Base-by-base conservation (phyloP, 2,888 invertebrate species). In the Pristionchus fissidentatus region DNA sequence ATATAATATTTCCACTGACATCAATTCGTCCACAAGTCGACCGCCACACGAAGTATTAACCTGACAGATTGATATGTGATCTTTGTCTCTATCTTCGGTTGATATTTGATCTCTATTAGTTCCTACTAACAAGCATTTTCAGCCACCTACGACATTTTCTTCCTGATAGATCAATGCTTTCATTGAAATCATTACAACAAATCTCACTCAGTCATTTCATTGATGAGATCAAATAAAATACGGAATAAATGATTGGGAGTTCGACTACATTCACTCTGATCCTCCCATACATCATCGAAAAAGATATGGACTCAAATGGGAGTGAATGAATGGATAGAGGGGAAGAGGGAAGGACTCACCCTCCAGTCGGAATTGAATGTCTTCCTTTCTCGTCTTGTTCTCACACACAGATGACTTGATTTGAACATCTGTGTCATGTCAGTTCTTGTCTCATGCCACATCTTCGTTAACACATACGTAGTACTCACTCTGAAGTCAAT, bases 261-360 rank as follows among this genome's bases (percentile, higher is more conserved):
- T 7, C 87, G 62, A 46, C 85, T 95, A 92, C 97, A 96, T 92
- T 97, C 96, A 89, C 96, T 95, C 91, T 96, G 95, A 89, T 97
- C 95, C 94, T 97, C 97, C 93, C 97, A 98, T 4, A 97, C 97
- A 93, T 99, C 98, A 93, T 99, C 99, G 94, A 99, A 97, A 94
- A 97, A 97, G 87, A 98, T 97, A 93, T 99, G 98, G 85, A 97
- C 97, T 97, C 93, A 15, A 94, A 88, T 26, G 35, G 4, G 46
- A 22, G 66, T 32, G 26, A 26, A 26, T 26, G 32, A 15, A 3
- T 3, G 15, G n/a, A n/a, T n/a, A n/a, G n/a, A n/a, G 35, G 62
- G 35, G 19, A 19, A 3, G 19, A 15, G 32, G 22, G 22, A 15
- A 8, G n/a, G n/a, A n/a, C n/a, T n/a, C n/a, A n/a, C n/a, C n/a